Evolutionary conservation across 2,113 vertebrate species (phyloP).

Genomic region (Marmota flaviventris): DNA sequence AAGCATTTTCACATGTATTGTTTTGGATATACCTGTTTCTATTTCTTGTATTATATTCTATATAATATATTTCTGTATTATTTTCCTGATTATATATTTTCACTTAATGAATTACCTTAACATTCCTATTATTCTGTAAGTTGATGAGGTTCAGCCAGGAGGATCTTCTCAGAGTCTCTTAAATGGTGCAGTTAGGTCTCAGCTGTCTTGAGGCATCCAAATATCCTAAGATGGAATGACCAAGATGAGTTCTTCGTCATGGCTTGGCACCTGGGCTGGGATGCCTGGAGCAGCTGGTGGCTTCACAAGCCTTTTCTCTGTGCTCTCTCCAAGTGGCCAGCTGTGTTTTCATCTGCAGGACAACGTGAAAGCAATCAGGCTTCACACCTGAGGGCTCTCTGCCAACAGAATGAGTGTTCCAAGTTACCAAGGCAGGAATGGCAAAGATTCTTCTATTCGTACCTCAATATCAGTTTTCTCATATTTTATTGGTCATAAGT

Average conservation of each 20-base stretch:
- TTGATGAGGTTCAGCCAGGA: background rate
- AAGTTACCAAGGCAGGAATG: background rate
- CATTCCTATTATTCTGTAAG: background rate
- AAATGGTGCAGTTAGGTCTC: background rate
- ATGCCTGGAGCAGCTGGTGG: fast-evolving
- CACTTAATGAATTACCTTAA: background rate
- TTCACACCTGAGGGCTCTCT: background rate
- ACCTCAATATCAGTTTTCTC: background rate
- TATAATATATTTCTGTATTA: background rate
- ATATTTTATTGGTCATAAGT: background rate
- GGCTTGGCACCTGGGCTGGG: background rate
- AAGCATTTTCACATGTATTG: background rate
- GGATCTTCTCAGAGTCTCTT: background rate
- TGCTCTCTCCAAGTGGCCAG: background rate
- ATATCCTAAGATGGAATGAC: background rate
- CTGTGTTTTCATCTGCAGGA: background rate
- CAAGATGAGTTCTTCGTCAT: background rate
- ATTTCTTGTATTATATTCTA: background rate
- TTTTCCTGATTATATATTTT: background rate
- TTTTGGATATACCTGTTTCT: background rate
- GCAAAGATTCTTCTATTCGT: background rate
- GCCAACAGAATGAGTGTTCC: background rate
- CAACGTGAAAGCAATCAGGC: background rate
- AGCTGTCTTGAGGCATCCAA: background rate
- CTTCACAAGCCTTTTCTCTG: background rate